Evolutionary conservation across 2,113 vertebrate species (phyloP).

Genomic region (Paedocypris sp.): DNA sequence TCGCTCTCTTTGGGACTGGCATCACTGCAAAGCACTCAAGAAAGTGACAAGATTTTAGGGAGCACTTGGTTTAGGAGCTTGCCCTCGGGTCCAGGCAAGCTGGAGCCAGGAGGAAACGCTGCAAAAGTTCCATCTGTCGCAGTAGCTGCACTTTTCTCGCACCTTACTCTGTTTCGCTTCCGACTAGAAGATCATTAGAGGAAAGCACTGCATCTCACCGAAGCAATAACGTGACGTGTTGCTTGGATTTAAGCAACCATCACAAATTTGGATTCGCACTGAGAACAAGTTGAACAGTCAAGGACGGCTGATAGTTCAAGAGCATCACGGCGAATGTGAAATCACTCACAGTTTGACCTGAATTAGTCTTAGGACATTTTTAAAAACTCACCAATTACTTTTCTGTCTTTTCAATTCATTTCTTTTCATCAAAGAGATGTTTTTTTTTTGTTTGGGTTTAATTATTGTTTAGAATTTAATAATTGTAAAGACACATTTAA

Average conservation of each 20-base stretch:
- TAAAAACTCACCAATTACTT: too few relatives aligned
- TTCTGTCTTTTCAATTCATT: too few relatives aligned
- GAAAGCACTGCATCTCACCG: too few relatives aligned
- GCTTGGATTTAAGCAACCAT: too few relatives aligned
- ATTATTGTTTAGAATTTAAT: too few relatives aligned
- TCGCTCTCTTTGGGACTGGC: neutral
- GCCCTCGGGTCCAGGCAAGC: slow-evolving; percentile 49
- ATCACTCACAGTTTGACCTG: slow-evolving; percentile 37
- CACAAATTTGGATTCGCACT: neutral
- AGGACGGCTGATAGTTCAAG: slow-evolving; percentile 40
- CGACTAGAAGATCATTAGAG: too few relatives aligned
- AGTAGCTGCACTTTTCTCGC: slow-evolving; percentile 41
- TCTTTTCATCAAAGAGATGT: too few relatives aligned
- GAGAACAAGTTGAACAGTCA: slow-evolving; percentile 18
- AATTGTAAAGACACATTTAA: too few relatives aligned
- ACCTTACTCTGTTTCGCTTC: slow-evolving; percentile 42
- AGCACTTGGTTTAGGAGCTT: slow-evolving; percentile 50
- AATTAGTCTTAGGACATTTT: too few relatives aligned
- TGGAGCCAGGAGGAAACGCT: slow-evolving; percentile 38
- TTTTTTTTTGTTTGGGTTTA: too few relatives aligned
- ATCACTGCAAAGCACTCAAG: neutral
- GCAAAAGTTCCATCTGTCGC: slow-evolving; percentile 59
- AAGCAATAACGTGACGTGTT: too few relatives aligned
- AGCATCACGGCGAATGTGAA: slow-evolving; percentile 36
- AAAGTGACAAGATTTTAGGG: slow-evolving; percentile 40